phyloP scores from a whole-genome alignment of 64 coral and sea anemone genomes.

The Actinia equina region DNA sequence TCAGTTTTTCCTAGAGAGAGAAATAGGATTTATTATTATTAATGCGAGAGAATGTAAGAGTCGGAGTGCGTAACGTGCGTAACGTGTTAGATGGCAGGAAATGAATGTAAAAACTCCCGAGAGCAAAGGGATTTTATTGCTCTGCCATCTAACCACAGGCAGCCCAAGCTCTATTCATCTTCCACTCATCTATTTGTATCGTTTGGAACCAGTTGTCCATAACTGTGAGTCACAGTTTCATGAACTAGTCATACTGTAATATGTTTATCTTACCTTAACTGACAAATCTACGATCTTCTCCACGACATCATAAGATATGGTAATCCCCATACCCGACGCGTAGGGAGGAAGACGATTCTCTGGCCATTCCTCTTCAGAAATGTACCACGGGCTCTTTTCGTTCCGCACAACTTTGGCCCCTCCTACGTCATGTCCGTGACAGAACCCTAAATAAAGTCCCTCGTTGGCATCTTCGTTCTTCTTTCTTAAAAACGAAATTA shows the following conservation, averaged over 20 bases:
- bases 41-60: background rate
- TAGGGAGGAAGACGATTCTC: slow-evolving; percentile 51
- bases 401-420: slow-evolving; percentile 67
- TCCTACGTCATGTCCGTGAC: slow-evolving; percentile 47
- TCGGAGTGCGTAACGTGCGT: too few relatives aligned
- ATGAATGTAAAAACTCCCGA: too few relatives aligned
- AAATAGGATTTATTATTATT: background rate
- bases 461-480: background rate
- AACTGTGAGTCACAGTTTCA: background rate
- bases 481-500: slow-evolving; percentile 52
- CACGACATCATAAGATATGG: slow-evolving; percentile 66
- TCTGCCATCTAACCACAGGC: too few relatives aligned
- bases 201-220: too few relatives aligned
- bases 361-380: slow-evolving; percentile 56
- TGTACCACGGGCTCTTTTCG: slow-evolving; percentile 65
- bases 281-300: slow-evolving; percentile 44
- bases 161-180: background rate
- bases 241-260: background rate
- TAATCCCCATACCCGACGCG: slow-evolving; percentile 63
- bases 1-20: slow-evolving; percentile 37
- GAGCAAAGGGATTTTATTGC: too few relatives aligned
- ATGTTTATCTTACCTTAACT: slow-evolving; percentile 29
- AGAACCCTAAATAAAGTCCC: slow-evolving; percentile 65
- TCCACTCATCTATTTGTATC: background rate
- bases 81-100: too few relatives aligned